phyloP scores from a whole-genome alignment of 2,797 vertebrate species.

The Scolopax bukidnonensis region DNA sequence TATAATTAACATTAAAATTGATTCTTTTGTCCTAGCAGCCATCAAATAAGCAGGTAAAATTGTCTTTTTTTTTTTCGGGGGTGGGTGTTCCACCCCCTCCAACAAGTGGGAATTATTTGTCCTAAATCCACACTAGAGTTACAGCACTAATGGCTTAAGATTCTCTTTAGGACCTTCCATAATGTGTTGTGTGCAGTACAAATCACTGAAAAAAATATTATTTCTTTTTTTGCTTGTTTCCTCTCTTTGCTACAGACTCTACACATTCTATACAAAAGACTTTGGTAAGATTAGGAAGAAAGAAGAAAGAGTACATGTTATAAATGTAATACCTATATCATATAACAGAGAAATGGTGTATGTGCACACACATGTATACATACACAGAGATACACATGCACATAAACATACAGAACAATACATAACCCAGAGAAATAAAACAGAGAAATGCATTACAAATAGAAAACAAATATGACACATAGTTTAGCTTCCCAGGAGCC shows the following conservation, averaged over 20 bases:
- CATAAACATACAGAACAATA: background rate
- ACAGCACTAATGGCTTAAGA: background rate
- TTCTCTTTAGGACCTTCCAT: background rate
- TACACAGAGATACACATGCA: background rate
- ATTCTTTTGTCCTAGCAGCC: background rate
- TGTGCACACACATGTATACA: background rate
- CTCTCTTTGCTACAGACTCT: background rate
- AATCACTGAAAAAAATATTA: background rate
- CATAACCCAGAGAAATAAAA: background rate
- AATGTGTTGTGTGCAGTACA: background rate
- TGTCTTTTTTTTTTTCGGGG: background rate
- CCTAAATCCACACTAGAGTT: background rate
- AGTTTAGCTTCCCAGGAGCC: background rate
- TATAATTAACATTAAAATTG: background rate
- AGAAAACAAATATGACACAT: background rate
- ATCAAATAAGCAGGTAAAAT: background rate
- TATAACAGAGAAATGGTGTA: background rate
- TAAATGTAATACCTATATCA: background rate
- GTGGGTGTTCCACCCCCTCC: fast-evolving
- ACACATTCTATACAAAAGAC: background rate
- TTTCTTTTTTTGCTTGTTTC: background rate
- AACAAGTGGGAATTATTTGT: background rate
- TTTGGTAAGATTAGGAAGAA: background rate
- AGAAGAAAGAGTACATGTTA: background rate
- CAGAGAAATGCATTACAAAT: background rate